Percentiles rank a stretch among this genome's conserved stretches.
Conservation (phyloP, 1,140 invertebrate genomes). For the Sarcophaga peregrina region DNA sequence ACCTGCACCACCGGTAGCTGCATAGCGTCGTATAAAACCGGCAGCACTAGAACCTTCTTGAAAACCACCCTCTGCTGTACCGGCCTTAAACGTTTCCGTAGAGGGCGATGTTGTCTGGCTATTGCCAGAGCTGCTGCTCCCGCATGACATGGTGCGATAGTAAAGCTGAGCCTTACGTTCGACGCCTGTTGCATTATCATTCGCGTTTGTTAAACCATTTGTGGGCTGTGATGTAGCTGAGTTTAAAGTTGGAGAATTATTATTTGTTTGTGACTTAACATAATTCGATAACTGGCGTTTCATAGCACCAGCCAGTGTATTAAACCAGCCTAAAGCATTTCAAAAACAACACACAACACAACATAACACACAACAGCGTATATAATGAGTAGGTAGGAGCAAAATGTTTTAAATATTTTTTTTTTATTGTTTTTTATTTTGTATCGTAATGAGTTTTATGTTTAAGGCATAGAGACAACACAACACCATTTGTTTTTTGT, state of each 20-base stretch:
- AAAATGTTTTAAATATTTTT: background rate
- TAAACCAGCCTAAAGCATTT: slow-evolving; percentile 70
- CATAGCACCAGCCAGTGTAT: slow-evolving; percentile 73
- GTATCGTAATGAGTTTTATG: background rate
- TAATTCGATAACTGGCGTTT: slow-evolving; percentile 80
- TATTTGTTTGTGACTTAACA: slow-evolving; percentile 75
- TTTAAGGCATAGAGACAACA: background rate
- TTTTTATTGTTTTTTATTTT: too few species aligned
- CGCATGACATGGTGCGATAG: slow-evolving; percentile 57
- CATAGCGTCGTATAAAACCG: slow-evolving; percentile 48
- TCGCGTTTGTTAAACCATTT: background rate
- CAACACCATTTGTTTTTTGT: background rate
- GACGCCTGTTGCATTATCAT: background rate
- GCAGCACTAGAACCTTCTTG: slow-evolving; percentile 44
- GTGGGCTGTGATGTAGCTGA: slow-evolving; percentile 1
- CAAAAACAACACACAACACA: slow-evolving; percentile 25
- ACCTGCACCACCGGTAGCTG: slow-evolving; percentile 47
- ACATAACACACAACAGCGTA: background rate
- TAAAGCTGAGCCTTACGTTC: slow-evolving; percentile 45
- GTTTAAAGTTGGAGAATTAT: slow-evolving; percentile 57
- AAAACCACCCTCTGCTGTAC: slow-evolving; percentile 42
- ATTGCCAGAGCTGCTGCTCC: slow-evolving; percentile 54
- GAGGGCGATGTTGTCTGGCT: slow-evolving; percentile 37
- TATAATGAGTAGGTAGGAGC: background rate
- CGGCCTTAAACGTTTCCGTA: background rate